Conservation (phyloP, 2,113 vertebrate genomes). For the Seriola rivoliana region DNA sequence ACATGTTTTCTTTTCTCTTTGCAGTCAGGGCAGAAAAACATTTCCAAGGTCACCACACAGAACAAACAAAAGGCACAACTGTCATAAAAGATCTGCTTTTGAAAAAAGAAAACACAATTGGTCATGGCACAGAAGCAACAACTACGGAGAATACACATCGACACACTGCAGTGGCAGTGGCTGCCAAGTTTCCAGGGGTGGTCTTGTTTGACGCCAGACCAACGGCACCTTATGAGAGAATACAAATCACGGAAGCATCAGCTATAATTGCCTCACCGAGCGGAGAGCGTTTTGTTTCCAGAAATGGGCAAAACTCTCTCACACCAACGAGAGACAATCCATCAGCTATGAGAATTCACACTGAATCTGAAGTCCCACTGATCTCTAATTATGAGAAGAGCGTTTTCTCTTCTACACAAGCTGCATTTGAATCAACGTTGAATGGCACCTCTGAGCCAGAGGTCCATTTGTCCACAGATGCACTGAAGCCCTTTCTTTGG, state of each 20-base stretch:
- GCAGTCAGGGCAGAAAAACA: constrained; percentile 55
- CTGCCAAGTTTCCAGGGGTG: constrained; percentile 46
- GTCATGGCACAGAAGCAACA: constrained; percentile 50
- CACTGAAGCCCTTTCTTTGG: constrained; percentile 54
- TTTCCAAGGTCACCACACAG: constrained; percentile 55
- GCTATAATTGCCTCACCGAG: constrained; percentile 25
- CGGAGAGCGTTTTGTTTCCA: constrained; percentile 25
- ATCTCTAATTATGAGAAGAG: constrained; percentile 61
- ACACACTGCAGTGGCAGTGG: constrained; percentile 25
- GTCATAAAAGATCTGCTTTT: constrained; percentile 55
- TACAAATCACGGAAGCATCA: constrained; percentile 29
- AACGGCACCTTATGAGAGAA: constrained; percentile 29
- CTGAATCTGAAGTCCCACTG: constrained; percentile 42
- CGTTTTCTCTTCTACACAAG: constrained; percentile 39
- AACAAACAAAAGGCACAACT: constrained; percentile 58
- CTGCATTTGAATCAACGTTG: constrained; percentile 58
- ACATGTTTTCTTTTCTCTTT: constrained; percentile 51
- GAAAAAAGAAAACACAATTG: constrained; percentile 50
- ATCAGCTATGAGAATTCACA: constrained; percentile 24
- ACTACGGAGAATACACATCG: constrained; percentile 42
- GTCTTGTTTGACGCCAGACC: constrained; percentile 58
- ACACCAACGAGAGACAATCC: constrained; percentile 25
- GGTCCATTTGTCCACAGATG: constrained; percentile 56
- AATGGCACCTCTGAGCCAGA: constrained; percentile 56
- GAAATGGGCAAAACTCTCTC: constrained; percentile 32